Evolutionary conservation across 2,113 vertebrate genomes (phyloP).

Genomic region (Nothobranchius kuhntae): DNA sequence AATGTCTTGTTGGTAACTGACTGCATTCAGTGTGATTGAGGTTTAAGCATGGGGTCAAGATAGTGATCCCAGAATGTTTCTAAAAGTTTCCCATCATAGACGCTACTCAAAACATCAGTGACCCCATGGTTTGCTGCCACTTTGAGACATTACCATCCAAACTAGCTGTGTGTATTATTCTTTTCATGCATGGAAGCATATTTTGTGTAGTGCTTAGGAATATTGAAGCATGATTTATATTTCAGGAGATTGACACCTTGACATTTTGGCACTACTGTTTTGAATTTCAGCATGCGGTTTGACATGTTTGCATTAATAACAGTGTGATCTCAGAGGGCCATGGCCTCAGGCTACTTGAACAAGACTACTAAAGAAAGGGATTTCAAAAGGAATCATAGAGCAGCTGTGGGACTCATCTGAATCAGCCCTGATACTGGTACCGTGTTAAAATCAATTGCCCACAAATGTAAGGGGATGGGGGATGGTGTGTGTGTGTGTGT

Average conservation of each 20-base stretch:
- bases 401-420: constrained; percentile 82
- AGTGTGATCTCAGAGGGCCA: constrained; percentile 85
- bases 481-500: constrained; percentile 29
- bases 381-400: constrained; percentile 86
- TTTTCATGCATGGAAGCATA: constrained; percentile 69
- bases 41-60: constrained; percentile 13
- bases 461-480: constrained; percentile 64
- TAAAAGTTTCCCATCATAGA: constrained; percentile 53
- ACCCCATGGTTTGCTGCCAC: constrained; percentile 38
- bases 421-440: constrained; percentile 79
- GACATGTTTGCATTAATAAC: constrained; percentile 86
- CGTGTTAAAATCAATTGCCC: constrained; percentile 84
- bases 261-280: constrained; percentile 83
- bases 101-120: constrained; percentile 20
- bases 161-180: constrained; percentile 52
- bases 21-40: no score
- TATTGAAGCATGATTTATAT: constrained; percentile 82
- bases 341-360: constrained; percentile 82
- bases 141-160: constrained; percentile 66
- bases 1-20: no score
- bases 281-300: constrained; percentile 83
- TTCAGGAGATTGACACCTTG: constrained; percentile 82
- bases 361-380: constrained; percentile 82
- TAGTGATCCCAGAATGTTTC: constrained; percentile 52
- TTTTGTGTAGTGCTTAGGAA: constrained; percentile 77